Conservation (phyloP, 2,797 vertebrate species). For the Acanthurus lineatus region DNA sequence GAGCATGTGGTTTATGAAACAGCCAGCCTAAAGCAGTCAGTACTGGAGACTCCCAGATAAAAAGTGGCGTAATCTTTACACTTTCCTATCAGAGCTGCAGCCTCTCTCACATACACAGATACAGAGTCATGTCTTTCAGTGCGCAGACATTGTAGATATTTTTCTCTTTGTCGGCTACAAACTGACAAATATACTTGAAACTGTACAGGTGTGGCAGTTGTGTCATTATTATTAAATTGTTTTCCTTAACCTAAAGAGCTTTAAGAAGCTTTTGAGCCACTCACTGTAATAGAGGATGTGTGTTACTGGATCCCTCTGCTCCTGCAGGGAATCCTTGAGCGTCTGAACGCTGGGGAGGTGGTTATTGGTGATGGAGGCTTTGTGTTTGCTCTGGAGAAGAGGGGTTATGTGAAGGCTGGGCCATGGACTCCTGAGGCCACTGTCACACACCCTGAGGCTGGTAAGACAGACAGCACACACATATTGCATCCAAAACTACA, state of each 20-base stretch:
- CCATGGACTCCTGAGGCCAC: conserved; percentile 97
- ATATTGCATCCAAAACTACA: neutral
- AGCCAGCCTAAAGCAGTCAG: conserved; percentile 28
- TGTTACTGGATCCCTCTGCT: too few relatives aligned
- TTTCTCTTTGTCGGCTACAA: neutral
- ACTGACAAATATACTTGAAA: neutral
- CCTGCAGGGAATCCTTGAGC: conserved; percentile 92
- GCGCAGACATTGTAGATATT: neutral
- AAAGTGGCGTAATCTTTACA: conserved; percentile 53
- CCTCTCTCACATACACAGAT: neutral
- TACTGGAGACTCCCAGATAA: conserved; percentile 10
- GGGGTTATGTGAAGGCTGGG: conserved; percentile 97
- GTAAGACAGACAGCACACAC: conserved; percentile 73
- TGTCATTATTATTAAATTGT: too few relatives aligned
- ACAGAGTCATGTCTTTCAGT: conserved; percentile 9
- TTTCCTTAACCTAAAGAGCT: too few relatives aligned
- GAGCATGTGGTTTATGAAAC: conserved; percentile 19
- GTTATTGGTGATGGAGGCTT: conserved; percentile 98
- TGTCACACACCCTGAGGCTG: conserved; percentile 94
- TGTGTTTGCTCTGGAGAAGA: conserved; percentile 96
- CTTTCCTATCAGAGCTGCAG: conserved; percentile 47
- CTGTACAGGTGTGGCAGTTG: too few relatives aligned
- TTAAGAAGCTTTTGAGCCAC: too few relatives aligned
- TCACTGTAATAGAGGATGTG: too few relatives aligned
- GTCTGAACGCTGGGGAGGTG: conserved; percentile 91